These are phyloP conservation scores for Oscheius onirici DNA, from an alignment of 2,888 invertebrate species.

Conservation along the genomic window DNA sequence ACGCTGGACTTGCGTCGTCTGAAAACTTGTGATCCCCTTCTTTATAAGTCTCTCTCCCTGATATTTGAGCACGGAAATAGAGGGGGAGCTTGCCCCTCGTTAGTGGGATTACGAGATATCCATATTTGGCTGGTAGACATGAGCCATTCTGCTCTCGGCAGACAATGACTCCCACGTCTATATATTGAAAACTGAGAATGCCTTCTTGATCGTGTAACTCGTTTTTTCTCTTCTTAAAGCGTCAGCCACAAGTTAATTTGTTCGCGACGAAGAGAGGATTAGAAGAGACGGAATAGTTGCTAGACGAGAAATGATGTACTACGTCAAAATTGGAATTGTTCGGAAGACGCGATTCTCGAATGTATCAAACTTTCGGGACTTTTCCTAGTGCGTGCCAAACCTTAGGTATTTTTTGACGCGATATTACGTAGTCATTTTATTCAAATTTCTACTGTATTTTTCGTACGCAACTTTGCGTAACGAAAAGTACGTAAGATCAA, in stretches of 20 bases:
- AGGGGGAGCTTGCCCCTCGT: neutral
- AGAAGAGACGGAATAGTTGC: neutral
- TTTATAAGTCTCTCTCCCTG: neutral
- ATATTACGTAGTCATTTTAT: too few species aligned
- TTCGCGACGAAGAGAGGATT: neutral
- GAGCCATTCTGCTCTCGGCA: neutral
- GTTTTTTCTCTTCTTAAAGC: too few species aligned
- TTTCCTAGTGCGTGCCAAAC: too few species aligned
- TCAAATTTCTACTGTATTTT: too few species aligned
- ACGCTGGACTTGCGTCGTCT: constrained; percentile 27
- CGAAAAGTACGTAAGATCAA: too few species aligned
- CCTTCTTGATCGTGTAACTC: neutral
- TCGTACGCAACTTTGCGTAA: too few species aligned
- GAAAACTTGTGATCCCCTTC: neutral
- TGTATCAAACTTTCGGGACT: too few species aligned
- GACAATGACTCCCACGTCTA: neutral
- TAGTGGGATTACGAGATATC: neutral
- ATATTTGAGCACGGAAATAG: constrained; percentile 7
- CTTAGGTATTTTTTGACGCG: too few species aligned
- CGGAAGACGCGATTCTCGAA: too few species aligned
- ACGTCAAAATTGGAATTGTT: neutral
- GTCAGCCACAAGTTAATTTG: too few species aligned
- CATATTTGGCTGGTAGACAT: neutral
- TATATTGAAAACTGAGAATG: neutral
- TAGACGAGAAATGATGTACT: neutral